A percentile compares a stretch with the other conserved stretches of the same genome.
phyloP scores from a whole-genome alignment of 2,113 vertebrate species.

The Bos indicus region DNA sequence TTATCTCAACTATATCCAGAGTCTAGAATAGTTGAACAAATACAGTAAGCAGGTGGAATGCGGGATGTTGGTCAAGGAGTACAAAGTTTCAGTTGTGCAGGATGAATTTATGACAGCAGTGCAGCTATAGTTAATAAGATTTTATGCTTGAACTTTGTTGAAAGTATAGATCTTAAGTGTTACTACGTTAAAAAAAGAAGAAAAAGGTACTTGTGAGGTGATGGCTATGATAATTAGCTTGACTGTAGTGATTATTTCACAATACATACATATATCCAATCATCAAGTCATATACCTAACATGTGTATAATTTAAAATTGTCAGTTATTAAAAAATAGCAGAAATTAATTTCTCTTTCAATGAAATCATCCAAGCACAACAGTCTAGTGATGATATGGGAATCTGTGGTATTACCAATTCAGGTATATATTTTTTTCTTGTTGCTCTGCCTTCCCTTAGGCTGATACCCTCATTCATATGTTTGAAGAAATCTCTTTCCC shows the following conservation, averaged over 20 bases:
- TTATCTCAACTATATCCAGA: neutral
- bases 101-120: neutral
- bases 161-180: neutral
- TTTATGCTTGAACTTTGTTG: neutral
- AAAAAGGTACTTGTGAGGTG: neutral
- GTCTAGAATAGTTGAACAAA: neutral
- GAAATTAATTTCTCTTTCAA: neutral
- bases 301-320: neutral
- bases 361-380: neutral
- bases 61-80: neutral
- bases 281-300: neutral
- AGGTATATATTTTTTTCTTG: neutral
- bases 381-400: neutral
- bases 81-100: neutral
- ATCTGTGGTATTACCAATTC: neutral
- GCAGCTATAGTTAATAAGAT: neutral
- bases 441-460: neutral
- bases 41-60: neutral
- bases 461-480: neutral
- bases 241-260: neutral
- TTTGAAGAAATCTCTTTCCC: neutral
- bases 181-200: neutral
- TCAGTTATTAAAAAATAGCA: neutral
- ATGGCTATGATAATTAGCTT: neutral
- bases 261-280: neutral